Conservation (phyloP, 2,888 invertebrate species). For the Myathropa florea region DNA sequence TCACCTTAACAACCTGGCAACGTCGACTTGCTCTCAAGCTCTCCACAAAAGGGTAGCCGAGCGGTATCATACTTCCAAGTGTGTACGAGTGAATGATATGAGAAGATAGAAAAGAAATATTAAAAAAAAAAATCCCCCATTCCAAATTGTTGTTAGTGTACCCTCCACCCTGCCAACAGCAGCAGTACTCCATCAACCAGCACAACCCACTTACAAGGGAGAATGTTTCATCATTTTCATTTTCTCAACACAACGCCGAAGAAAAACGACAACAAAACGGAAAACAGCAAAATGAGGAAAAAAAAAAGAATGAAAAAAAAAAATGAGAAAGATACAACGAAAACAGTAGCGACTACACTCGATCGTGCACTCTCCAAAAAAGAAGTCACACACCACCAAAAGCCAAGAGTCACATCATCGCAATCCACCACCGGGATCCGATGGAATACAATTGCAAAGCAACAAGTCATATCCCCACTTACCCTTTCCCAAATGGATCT, state of each 20-base stretch:
- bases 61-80: not conserved
- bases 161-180: constrained; percentile 1
- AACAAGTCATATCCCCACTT: constrained; percentile 38
- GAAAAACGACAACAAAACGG: constrained; percentile 23
- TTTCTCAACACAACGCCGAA: constrained; percentile 58
- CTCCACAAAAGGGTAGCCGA: not conserved
- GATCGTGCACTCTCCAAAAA: constrained; percentile 59
- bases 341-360: constrained; percentile 24
- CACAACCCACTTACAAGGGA: constrained; percentile 69
- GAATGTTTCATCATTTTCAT: constrained; percentile 68
- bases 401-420: not conserved
- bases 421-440: constrained; percentile 29
- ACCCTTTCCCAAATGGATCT: constrained; percentile 41
- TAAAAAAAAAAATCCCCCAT: constrained; percentile 10
- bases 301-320: constrained; percentile 25
- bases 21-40: not conserved
- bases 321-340: constrained; percentile 20
- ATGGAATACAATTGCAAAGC: not conserved
- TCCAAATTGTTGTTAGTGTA: constrained; percentile 4
- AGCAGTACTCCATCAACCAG: not conserved
- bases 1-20: not conserved
- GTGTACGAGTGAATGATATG: not conserved
- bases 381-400: constrained; percentile 56
- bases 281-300: constrained; percentile 7
- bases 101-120: not conserved